Percentiles rank a stretch among this genome's conserved stretches.
These are phyloP conservation scores for Tenthredo notha DNA, from an alignment of 2,888 invertebrate genomes.

Conservation along the genomic window DNA sequence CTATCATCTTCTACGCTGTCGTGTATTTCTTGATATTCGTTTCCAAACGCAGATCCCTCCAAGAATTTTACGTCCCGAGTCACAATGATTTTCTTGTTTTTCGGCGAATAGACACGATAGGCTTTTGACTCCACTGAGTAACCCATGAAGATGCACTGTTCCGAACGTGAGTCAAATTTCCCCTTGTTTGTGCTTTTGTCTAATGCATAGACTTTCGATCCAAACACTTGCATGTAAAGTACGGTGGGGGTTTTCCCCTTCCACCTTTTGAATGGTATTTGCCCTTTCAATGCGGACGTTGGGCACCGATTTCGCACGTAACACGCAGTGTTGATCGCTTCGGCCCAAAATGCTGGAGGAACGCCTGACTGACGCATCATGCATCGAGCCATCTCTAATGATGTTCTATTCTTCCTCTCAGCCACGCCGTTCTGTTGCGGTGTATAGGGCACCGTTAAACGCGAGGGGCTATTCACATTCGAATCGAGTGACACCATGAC, in stretches of 20 bases:
- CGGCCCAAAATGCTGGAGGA: constrained; percentile 57
- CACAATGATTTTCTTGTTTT: constrained; percentile 18
- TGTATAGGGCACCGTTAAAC: constrained; percentile 62
- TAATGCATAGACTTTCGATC: constrained; percentile 38
- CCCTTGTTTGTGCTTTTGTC: constrained; percentile 47
- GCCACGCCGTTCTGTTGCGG: constrained; percentile 67
- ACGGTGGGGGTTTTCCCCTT: constrained; percentile 42
- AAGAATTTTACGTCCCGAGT: constrained; percentile 53
- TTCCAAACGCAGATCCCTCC: not conserved
- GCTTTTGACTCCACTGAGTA: constrained; percentile 34
- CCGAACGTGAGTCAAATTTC: constrained; percentile 54
- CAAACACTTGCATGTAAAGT: constrained; percentile 37
- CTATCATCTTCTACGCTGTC: not conserved
- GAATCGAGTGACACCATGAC: too few species aligned
- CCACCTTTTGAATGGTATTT: constrained; percentile 59
- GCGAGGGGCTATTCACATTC: too few species aligned
- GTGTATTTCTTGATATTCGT: not conserved
- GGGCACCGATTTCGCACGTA: constrained; percentile 64
- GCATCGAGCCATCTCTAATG: constrained; percentile 63
- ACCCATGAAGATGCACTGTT: constrained; percentile 40
- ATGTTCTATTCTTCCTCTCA: constrained; percentile 65
- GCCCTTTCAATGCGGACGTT: constrained; percentile 55
- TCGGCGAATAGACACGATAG: constrained; percentile 10
- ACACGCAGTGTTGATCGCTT: constrained; percentile 64
- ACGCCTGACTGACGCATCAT: constrained; percentile 61